Evolutionary conservation across 2,113 vertebrate species (phyloP), one percentile per base, ranked within the genome.

Genomic region (Albula glossodonta): DNA sequence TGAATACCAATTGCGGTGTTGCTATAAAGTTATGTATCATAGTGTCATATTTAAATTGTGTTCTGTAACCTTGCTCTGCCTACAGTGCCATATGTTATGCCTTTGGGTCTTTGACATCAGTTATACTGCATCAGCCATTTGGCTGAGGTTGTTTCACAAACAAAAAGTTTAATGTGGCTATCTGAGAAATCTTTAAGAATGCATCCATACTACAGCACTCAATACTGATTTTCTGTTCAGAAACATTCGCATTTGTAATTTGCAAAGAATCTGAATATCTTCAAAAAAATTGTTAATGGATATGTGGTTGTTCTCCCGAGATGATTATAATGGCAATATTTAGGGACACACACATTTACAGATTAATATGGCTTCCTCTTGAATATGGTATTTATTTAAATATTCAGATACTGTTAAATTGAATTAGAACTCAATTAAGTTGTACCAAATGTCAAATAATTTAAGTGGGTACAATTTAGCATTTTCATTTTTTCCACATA

Each of bases 31-130:
- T 91, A 91, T 92, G 91, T 88, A 91, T 90, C 89, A 89, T 90
- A 89, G 87, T 92, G 91, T 91, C 89, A 90, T 91, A 91, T 92
- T 92, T 89, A 92, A 92, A 92, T 91, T 90, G 89, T 87, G 88
- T 88, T 88, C 90, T 85, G 81, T 91, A 92, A 92, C 91, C 91
- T 92, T 92, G 90, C 85, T 17, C 80, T 89, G 83, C 83, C 85
- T 88, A 90, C 89, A 89, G 88, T 90, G 91, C 89, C 90, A 92
- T 93, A 91, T 90, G 89, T 92, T 93, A 91, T 91, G 89, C 85
- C 89, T 93, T 92, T 89, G 85, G 86, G 87, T 91, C 87, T 86
- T 87, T 93, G 91, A 90, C 92, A 90, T 86, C 90, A 86, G 89
- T 90, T 90, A 87, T 82, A 88, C 86, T 89, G 86, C 90, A 91